These are phyloP conservation scores for Aulostomus chinensis DNA, from an alignment of 2,797 vertebrate genomes.

Conservation along the genomic window DNA sequence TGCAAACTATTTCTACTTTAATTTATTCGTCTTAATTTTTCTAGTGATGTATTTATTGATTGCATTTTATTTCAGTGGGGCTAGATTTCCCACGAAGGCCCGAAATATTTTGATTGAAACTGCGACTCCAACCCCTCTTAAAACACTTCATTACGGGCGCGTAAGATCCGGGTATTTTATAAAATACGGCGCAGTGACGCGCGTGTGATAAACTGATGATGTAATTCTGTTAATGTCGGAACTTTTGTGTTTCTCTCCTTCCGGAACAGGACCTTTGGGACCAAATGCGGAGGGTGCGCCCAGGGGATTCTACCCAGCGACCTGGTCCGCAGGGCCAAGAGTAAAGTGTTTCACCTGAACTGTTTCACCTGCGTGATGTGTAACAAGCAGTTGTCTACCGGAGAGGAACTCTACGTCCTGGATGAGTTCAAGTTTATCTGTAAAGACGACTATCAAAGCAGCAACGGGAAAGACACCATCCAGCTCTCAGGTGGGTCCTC, in stretches of 20 bases:
- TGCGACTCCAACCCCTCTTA: no score
- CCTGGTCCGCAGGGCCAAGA: slow-evolving; percentile 91
- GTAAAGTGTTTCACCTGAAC: slow-evolving; percentile 96
- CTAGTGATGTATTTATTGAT: no score
- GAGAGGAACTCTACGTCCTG: slow-evolving; percentile 95
- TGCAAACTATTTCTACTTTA: no score
- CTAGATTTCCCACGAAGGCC: no score
- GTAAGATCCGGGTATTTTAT: no score
- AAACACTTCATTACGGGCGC: no score
- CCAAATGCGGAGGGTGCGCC: slow-evolving; percentile 93
- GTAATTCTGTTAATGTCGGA: no score
- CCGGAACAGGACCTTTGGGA: slow-evolving; percentile 88
- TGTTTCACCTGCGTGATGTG: slow-evolving; percentile 98
- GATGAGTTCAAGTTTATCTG: slow-evolving; percentile 96
- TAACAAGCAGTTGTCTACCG: slow-evolving; percentile 95
- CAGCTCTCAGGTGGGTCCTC: slow-evolving; percentile 93
- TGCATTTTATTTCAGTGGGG: no score
- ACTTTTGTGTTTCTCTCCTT: not conserved
- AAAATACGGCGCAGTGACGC: no score
- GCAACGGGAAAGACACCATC: slow-evolving; percentile 88
- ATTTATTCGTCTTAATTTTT: no score
- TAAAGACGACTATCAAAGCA: slow-evolving; percentile 93
- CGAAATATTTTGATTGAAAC: no score
- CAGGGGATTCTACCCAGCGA: slow-evolving; percentile 94
- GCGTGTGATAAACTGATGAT: no score